Evolutionary conservation across 2,888 invertebrate species (phyloP).

Genomic region (Norana najaformis): DNA sequence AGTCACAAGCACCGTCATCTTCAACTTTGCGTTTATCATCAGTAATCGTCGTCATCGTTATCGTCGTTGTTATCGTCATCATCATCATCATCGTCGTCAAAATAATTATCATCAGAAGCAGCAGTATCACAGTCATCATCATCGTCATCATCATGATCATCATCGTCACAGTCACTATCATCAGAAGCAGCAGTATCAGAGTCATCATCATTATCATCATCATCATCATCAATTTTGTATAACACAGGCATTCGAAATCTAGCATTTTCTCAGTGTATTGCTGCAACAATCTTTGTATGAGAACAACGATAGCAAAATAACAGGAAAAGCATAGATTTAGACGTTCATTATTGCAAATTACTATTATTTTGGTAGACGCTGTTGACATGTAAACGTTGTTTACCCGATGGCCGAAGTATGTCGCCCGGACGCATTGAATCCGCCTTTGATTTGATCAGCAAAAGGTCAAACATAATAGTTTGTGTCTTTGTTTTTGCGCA

Average conservation of each 20-base stretch:
- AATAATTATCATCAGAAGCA: too few relatives aligned
- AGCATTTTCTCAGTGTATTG: not conserved
- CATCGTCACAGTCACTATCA: too few relatives aligned
- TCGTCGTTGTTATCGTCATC: slow-evolving; percentile 26
- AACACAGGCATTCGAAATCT: not conserved
- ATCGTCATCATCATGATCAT: slow-evolving; percentile 31
- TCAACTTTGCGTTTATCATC: too few relatives aligned
- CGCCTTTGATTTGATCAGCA: not conserved
- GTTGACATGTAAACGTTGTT: not conserved
- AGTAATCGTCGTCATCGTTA: slow-evolving; percentile 30
- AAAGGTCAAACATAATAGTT: not conserved
- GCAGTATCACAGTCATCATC: slow-evolving; percentile 28
- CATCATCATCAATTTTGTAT: not conserved
- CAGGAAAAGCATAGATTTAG: not conserved
- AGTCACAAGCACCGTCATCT: too few relatives aligned
- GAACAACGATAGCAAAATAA: not conserved
- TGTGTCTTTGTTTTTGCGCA: not conserved
- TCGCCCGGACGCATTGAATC: not conserved
- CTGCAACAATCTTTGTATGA: not conserved
- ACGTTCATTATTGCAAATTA: too few relatives aligned
- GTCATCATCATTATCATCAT: not conserved
- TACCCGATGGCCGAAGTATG: not conserved
- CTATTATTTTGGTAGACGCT: not conserved
- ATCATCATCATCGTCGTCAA: slow-evolving; percentile 25
- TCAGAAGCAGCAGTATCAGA: too few relatives aligned